phyloP scores from a whole-genome alignment of 2,797 vertebrate genomes.

The Pangasius larnaudii region DNA sequence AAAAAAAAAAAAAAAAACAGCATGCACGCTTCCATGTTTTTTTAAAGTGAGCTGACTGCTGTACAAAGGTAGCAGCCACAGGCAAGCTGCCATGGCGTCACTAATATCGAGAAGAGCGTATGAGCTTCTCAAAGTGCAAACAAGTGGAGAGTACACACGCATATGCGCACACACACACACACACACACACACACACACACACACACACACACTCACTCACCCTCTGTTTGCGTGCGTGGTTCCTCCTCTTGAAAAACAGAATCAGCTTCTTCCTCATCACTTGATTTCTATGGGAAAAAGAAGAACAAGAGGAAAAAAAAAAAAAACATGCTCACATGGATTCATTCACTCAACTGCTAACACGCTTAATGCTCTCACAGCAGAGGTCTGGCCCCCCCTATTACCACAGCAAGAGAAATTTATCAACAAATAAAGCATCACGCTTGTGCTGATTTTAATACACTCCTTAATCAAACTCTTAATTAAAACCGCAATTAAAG shows the following conservation, averaged over 20 bases:
- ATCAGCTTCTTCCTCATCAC: conserved; percentile 99
- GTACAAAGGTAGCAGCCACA: background rate
- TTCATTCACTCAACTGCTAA: background rate
- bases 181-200: conserved; percentile 73
- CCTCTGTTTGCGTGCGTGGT: conserved; percentile 98
- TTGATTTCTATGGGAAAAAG: conserved; percentile 87
- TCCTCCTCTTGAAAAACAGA: conserved; percentile 98
- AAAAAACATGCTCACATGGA: background rate
- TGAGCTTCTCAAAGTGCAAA: conserved; percentile 7
- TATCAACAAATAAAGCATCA: background rate
- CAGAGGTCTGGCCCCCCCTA: background rate
- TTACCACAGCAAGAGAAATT: background rate
- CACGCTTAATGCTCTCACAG: background rate
- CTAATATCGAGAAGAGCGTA: too few species aligned
- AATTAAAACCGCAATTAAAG: background rate
- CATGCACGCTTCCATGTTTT: background rate
- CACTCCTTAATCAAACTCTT: background rate
- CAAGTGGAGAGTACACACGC: background rate
- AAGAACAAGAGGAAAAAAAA: background rate
- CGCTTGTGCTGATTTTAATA: background rate
- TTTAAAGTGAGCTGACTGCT: background rate
- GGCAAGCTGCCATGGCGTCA: background rate
- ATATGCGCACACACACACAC: too few species aligned
- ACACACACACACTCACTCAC: conserved; percentile 72
- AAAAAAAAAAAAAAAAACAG: too few species aligned